Percentiles rank a stretch among this genome's conserved stretches.
Evolutionary conservation across 2,113 vertebrate species (phyloP).

Genomic region (Alethe diademata): DNA sequence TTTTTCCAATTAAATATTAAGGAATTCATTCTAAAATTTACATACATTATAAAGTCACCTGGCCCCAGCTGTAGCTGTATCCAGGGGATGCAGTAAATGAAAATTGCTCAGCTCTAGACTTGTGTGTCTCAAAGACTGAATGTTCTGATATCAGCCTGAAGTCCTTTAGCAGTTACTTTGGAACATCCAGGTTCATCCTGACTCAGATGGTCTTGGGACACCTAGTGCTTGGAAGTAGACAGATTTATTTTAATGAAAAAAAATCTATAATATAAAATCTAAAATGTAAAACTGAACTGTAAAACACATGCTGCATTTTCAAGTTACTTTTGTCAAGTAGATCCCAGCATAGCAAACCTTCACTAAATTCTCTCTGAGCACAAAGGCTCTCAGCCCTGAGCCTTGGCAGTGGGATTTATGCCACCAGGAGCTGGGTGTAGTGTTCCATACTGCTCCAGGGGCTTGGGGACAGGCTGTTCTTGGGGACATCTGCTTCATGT

Average conservation of each 20-base stretch:
- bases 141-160: not conserved
- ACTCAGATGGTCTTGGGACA: not conserved
- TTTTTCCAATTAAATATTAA: not conserved
- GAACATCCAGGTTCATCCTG: too few relatives aligned
- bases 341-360: not conserved
- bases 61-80: not conserved
- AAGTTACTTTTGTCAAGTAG: not conserved
- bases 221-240: not conserved
- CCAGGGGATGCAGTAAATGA: not conserved
- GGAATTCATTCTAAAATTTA: not conserved
- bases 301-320: not conserved
- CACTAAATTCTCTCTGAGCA: not conserved
- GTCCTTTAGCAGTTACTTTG: not conserved
- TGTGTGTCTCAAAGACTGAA: not conserved
- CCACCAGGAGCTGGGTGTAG: not conserved
- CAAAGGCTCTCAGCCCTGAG: not conserved
- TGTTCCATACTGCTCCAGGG: not conserved
- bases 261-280: not conserved
- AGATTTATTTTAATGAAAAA: not conserved
- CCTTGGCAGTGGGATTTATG: not conserved
- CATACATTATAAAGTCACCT: not conserved
- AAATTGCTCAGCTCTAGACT: not conserved
- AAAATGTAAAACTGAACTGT: not conserved
- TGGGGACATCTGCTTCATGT: not conserved
- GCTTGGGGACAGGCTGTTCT: not conserved